Conservation (phyloP, 2,797 vertebrate genomes). For the Tenualosa thibaudeaui region DNA sequence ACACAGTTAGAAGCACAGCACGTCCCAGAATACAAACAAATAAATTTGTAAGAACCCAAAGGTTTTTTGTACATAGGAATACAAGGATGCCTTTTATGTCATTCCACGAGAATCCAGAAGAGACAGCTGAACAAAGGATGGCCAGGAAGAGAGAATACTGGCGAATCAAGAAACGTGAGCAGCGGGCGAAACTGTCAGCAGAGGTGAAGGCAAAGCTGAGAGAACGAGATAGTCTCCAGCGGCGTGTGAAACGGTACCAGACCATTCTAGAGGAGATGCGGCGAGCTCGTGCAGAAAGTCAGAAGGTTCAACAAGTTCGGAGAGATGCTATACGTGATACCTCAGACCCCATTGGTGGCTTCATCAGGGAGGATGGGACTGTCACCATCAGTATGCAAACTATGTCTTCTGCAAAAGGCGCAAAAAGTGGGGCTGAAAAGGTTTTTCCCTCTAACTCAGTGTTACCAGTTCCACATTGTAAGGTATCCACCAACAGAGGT, state of each 20-base stretch:
- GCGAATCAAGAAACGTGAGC: conserved; percentile 77
- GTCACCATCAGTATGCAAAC: conserved; percentile 55
- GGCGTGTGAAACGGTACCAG: conserved; percentile 70
- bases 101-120: conserved; percentile 50
- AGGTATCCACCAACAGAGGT: not conserved
- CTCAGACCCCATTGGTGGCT: conserved; percentile 69
- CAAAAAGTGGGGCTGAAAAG: not conserved
- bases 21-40: conserved; percentile 63
- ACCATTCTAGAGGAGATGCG: conserved; percentile 70
- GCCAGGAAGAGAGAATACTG: conserved; percentile 77
- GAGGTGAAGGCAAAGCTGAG: conserved; percentile 67
- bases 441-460: not conserved
- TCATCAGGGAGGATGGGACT: conserved; percentile 77
- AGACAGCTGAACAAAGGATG: conserved; percentile 69
- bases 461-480: not conserved
- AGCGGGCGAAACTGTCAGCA: conserved; percentile 73
- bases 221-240: conserved; percentile 69
- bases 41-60: conserved; percentile 61
- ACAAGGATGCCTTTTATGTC: conserved; percentile 45
- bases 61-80: conserved; percentile 59
- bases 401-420: not conserved
- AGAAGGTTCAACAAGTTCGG: conserved; percentile 41
- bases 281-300: conserved; percentile 49
- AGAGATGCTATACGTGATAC: conserved; percentile 43
- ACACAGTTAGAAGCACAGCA: conserved; percentile 39